Base-by-base conservation (phyloP, 2,113 vertebrate species). In the Eleginops maclovinus region DNA sequence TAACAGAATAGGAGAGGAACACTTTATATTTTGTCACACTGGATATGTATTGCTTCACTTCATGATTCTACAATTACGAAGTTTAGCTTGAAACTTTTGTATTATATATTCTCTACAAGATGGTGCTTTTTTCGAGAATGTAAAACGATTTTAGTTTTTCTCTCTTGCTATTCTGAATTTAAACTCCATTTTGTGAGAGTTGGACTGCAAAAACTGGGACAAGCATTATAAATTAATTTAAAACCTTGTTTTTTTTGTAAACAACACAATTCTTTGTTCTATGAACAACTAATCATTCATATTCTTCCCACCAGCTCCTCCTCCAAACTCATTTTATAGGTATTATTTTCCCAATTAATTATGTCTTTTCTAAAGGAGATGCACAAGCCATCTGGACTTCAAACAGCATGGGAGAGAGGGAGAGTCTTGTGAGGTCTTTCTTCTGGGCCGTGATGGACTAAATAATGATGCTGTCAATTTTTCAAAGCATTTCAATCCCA, bases 391-490 rank as follows among this genome's bases (percentile, higher is more conserved):
- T 90, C 88, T 93, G 87, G 74, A 91, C 91, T 89, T 93, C 90
- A 93, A 93, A 93, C 87, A 74, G 87, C 89, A 92, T 80, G 44
- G 51, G 79, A 56, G 85, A 91, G 79, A 54, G 88, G 21, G 54
- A 44, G 49, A 83, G 72, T 74, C 86, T 81, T 90, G 59, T 89
- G 90, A 90, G 87, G 81, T 89, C 81, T 87, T 80, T 88, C 67
- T 81, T 74, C 84, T 87, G 75, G 87, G 75, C 77, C 72, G 65
- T 93, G 94, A 94, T 93, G 93, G 93, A 91, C 94, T 94, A 95
- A 95, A 94, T 93, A 88, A 93, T 93, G 93, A 94, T 91, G 90
- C 93, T 94, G 93, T 94, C 86, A 85, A 26, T 67, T 84, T 95
- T 95, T 95, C 93, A 96, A 94, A 96, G 95, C 40, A 22, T 83